A percentile compares a stretch with the other conserved stretches of the same genome.
These are phyloP conservation scores for Zaprionus ghesquierei DNA, from an alignment of 1,140 invertebrate species.

Conservation along the genomic window DNA sequence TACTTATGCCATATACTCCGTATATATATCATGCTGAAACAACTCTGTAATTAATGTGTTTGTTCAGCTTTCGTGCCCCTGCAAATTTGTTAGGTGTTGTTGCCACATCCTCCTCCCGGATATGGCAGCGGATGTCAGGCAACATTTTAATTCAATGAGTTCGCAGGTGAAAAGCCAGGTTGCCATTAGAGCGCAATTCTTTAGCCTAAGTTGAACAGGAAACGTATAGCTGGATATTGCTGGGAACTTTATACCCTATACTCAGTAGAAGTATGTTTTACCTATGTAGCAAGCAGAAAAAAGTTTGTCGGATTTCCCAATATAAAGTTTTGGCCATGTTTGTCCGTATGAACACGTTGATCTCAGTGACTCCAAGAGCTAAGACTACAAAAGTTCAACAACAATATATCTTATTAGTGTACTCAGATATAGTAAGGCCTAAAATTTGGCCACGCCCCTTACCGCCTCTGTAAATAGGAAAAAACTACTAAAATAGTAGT, in stretches of 20 bases:
- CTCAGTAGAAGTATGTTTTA: no score
- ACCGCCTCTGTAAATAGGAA: no score
- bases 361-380: background rate
- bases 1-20: background rate
- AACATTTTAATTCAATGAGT: conserved; percentile 72
- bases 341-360: background rate
- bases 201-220: background rate
- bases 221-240: background rate
- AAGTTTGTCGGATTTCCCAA: no score
- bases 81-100: conserved; percentile 57
- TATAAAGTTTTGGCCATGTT: background rate
- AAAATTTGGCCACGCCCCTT: background rate
- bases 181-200: background rate
- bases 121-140: conserved; percentile 40
- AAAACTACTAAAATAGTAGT: background rate
- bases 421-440: background rate
- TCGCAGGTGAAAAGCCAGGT: background rate
- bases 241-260: no score
- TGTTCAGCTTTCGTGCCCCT: conserved; percentile 64
- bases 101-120: conserved; percentile 19
- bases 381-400: background rate
- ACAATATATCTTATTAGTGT: background rate
- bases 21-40: conserved; percentile 5
- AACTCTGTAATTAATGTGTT: conserved; percentile 74
- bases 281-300: no score